phyloP scores from a whole-genome alignment of 2,797 vertebrate species.

The Hydrocynus forskahlii region DNA sequence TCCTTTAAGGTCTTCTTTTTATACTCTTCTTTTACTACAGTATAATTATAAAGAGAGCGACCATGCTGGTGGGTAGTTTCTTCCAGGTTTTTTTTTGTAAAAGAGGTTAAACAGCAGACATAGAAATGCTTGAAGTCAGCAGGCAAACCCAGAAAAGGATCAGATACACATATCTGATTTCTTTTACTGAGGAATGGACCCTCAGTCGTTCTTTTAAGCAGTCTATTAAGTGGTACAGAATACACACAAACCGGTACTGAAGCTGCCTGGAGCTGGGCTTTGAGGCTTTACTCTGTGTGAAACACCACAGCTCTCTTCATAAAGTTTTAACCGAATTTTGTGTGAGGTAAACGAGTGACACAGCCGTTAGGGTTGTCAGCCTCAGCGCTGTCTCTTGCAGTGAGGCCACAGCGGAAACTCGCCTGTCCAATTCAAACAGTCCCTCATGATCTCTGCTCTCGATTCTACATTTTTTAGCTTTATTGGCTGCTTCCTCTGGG shows the following conservation, averaged over 20 bases:
- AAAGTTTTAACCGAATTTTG: conserved; percentile 10
- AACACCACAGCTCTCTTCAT: conserved; percentile 12
- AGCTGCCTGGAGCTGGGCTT: background rate
- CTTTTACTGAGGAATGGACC: background rate
- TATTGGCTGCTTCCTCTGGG: conserved; percentile 75
- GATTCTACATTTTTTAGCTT: conserved; percentile 69
- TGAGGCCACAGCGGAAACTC: conserved; percentile 77
- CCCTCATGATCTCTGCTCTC: conserved; percentile 77
- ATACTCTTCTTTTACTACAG: conserved; percentile 16
- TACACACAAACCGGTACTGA: conserved; percentile 1
- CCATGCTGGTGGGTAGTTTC: conserved; percentile 32
- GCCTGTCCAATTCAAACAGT: conserved; percentile 81
- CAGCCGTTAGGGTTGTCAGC: conserved; percentile 64
- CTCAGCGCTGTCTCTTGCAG: conserved; percentile 74
- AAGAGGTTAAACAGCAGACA: conserved; percentile 22
- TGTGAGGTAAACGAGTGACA: conserved; percentile 1
- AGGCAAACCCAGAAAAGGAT: conserved; percentile 14
- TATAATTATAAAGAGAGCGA: conserved; percentile 31
- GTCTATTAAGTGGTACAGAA: background rate
- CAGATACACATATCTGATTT: background rate
- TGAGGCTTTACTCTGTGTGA: background rate
- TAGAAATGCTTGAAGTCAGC: background rate
- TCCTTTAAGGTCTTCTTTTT: conserved; percentile 14
- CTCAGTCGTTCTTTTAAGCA: background rate
- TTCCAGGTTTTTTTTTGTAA: conserved; percentile 30